Conservation (phyloP, 2,797 vertebrate genomes). For the Parotocinclus haroldoi region DNA sequence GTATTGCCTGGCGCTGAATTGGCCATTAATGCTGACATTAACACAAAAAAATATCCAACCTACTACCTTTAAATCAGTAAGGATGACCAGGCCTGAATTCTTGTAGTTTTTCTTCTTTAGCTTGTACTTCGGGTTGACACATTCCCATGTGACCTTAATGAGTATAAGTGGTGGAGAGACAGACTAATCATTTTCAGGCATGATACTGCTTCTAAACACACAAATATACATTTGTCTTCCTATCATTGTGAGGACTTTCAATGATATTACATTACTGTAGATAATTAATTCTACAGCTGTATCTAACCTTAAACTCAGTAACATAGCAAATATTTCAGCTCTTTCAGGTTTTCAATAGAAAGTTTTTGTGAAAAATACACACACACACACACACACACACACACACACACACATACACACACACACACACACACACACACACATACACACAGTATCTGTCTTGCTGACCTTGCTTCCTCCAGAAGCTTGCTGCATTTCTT, state of each 20-base stretch:
- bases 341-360: no score
- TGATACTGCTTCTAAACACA: not conserved
- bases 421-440: no score
- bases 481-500: constrained; percentile 89
- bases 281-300: no score
- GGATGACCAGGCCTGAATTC: constrained; percentile 89
- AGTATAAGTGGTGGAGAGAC: constrained; percentile 25
- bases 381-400: no score
- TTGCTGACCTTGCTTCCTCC: constrained; percentile 76
- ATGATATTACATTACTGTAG: no score
- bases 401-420: no score
- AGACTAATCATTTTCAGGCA: not conserved
- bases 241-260: constrained; percentile 17
- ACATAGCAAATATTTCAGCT: no score
- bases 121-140: constrained; percentile 93
- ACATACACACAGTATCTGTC: not conserved
- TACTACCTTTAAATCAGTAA: constrained; percentile 86
- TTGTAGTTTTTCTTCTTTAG: constrained; percentile 92
- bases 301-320: no score
- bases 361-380: no score
- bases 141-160: constrained; percentile 89
- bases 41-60: no score
- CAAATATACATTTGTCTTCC: constrained; percentile 33
- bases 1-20: no score
- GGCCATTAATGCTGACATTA: no score